A percentile compares a stretch with the other conserved stretches of the same genome.
phyloP scores from a whole-genome alignment of 2,888 invertebrate genomes.

The Acrocera orbiculus region DNA sequence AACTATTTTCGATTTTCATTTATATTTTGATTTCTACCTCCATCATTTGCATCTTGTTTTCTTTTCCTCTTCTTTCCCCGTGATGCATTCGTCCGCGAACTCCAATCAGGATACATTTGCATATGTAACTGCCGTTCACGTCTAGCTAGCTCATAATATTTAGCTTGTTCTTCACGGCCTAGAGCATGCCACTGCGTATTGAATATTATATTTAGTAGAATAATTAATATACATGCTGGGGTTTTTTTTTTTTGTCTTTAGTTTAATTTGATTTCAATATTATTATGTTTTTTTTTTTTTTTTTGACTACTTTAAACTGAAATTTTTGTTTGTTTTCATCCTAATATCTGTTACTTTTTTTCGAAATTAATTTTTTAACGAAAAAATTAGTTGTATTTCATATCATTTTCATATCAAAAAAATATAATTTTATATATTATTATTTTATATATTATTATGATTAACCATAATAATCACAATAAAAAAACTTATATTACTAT shows the following conservation, averaged over 20 bases:
- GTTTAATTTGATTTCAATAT: constrained; percentile 1
- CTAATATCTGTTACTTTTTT: too few species aligned
- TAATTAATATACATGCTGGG: constrained; percentile 5
- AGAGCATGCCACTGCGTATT: constrained; percentile 93
- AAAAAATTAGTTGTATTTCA: too few species aligned
- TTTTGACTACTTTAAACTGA: constrained; percentile 4
- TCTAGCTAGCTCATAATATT: constrained; percentile 98
- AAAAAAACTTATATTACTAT: too few species aligned
- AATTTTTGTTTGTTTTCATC: too few species aligned
- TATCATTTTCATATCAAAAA: too few species aligned
- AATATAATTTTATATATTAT: too few species aligned
- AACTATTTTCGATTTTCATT: too few species aligned
- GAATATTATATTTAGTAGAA: too few species aligned
- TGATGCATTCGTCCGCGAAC: constrained; percentile 98
- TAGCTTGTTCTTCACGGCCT: constrained; percentile 97
- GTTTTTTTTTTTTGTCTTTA: constrained; percentile 1
- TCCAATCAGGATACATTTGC: constrained; percentile 99
- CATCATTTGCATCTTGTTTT: constrained; percentile 94
- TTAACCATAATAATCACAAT: too few species aligned
- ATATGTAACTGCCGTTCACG: constrained; percentile 97
- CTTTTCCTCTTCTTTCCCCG: constrained; percentile 99
- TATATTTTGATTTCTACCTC: constrained; percentile 58
- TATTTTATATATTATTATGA: too few species aligned
- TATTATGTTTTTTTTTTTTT: constrained; percentile 4
- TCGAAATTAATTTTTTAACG: too few species aligned